phyloP scores from a whole-genome alignment of 2,888 invertebrate genomes.

The Corythucha ciliata region DNA sequence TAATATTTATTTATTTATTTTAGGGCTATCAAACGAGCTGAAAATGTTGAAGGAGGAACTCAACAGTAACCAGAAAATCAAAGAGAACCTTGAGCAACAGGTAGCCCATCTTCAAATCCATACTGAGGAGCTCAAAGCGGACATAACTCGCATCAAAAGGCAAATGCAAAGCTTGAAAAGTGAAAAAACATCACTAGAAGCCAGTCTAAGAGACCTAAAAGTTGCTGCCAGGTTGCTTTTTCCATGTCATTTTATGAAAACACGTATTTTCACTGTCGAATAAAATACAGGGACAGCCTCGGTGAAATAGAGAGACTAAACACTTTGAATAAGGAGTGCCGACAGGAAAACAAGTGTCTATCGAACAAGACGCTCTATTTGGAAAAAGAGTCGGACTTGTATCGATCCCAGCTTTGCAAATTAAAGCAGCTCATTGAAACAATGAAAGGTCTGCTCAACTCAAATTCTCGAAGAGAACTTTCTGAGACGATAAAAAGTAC shows the following conservation, averaged over 20 bases:
- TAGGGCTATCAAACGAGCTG: conserved; percentile 3
- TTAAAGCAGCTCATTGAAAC: conserved; percentile 25
- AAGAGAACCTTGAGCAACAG: conserved; percentile 9
- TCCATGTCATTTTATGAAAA: neutral
- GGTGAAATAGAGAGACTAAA: conserved; percentile 18
- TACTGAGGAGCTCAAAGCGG: conserved; percentile 18
- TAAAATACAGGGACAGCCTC: conserved; percentile 19
- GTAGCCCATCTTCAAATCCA: neutral
- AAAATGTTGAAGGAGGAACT: conserved; percentile 18
- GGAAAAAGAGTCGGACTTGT: conserved; percentile 22
- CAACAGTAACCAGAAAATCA: conserved; percentile 11
- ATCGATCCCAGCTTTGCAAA: conserved; percentile 24
- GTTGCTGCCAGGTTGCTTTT: conserved; percentile 11
- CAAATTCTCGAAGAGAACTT: conserved; percentile 4
- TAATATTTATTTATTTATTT: too few species aligned
- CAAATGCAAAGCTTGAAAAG: conserved; percentile 20
- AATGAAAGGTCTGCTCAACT: conserved; percentile 24
- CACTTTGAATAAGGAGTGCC: conserved; percentile 7
- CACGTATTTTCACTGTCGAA: neutral
- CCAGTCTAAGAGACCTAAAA: conserved; percentile 6
- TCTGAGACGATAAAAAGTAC: neutral
- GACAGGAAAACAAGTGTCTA: conserved; percentile 17
- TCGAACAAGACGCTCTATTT: conserved; percentile 18
- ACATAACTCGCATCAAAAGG: conserved; percentile 17
- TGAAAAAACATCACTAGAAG: conserved; percentile 11